phyloP scores from a whole-genome alignment of 2,113 vertebrate species.

The Cephalopterus ornatus region DNA sequence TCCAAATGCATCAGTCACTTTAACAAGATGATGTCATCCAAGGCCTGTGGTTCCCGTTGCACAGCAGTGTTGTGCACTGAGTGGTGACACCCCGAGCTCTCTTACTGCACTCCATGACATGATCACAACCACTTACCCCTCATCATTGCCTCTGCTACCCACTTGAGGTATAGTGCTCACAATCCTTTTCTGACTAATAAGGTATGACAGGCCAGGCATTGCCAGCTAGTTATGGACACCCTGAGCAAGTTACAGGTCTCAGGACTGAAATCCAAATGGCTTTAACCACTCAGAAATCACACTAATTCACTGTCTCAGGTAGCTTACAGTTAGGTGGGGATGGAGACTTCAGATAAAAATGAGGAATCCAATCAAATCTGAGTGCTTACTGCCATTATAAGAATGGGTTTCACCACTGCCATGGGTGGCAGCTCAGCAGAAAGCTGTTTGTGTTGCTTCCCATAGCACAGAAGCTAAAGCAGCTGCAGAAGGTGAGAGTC shows the following conservation, averaged over 20 bases:
- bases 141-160: neutral
- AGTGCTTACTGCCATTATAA: neutral
- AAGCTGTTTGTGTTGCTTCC: neutral
- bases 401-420: neutral
- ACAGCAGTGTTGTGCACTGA: rapidly evolving
- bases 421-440: neutral
- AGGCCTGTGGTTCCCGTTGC: neutral
- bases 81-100: neutral
- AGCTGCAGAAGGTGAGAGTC: neutral
- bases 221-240: neutral
- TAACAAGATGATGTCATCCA: neutral
- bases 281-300: neutral
- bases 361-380: neutral
- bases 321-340: neutral
- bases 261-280: neutral
- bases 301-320: neutral
- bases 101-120: neutral
- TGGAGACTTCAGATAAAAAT: neutral
- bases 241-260: neutral
- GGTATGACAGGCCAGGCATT: neutral
- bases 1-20: neutral
- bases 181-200: neutral
- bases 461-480: neutral
- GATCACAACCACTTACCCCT: neutral
- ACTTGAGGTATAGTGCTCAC: rapidly evolving